Conservation (phyloP, 2,797 vertebrate genomes). For the Neosilurus hyrtlii region DNA sequence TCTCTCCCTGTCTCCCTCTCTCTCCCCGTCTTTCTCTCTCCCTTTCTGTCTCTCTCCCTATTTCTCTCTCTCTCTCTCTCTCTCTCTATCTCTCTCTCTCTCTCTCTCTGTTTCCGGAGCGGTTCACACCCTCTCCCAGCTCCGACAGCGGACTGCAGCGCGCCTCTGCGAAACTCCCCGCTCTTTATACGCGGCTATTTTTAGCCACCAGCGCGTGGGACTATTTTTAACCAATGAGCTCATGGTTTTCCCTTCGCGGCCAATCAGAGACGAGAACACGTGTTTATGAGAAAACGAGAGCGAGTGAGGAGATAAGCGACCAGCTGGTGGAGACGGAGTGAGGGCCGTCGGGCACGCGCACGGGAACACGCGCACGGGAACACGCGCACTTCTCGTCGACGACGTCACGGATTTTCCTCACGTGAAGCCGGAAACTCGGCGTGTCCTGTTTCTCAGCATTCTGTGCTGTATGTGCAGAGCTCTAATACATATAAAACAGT, state of each 20-base stretch:
- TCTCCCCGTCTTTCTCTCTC: too few relatives aligned
- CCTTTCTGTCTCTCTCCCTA: background rate
- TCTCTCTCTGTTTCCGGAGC: background rate
- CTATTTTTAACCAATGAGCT: slow-evolving; percentile 65
- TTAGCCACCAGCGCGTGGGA: slow-evolving; percentile 50
- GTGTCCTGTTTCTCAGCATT: background rate
- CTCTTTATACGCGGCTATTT: slow-evolving; percentile 60
- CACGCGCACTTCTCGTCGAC: background rate
- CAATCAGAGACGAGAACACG: slow-evolving; percentile 52
- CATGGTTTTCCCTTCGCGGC: slow-evolving; percentile 46
- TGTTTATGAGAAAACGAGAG: slow-evolving; percentile 28
- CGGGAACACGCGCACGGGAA: slow-evolving; percentile 26
- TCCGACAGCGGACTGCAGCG: slow-evolving; percentile 22
- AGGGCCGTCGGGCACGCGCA: slow-evolving; percentile 30
- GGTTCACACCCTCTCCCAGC: background rate
- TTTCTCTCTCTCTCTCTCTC: background rate
- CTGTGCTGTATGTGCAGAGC: background rate
- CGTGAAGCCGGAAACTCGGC: slow-evolving; percentile 6
- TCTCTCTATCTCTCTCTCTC: background rate
- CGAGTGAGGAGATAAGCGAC: slow-evolving; percentile 17
- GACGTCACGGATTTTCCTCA: slow-evolving; percentile 32
- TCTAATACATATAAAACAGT: too few relatives aligned
- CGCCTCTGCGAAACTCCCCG: slow-evolving; percentile 29
- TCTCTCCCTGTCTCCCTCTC: too few relatives aligned
- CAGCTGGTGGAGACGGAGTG: slow-evolving; percentile 28